These are phyloP conservation scores for Thomomys bottae DNA, from an alignment of 2,113 vertebrate species.

Conservation along the genomic window DNA sequence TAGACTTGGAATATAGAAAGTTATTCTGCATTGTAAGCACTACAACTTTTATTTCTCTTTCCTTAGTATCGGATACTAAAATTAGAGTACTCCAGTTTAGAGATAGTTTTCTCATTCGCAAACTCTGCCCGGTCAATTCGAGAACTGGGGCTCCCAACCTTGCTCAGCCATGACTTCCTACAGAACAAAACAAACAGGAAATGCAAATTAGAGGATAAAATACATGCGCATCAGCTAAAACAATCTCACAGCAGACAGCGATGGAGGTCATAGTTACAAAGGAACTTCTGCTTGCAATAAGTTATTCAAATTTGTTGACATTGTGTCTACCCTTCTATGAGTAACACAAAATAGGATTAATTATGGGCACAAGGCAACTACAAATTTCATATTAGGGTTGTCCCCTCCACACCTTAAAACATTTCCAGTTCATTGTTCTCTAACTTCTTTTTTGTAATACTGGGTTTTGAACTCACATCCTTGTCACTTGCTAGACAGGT, in stretches of 20 bases:
- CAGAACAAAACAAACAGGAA: constrained; percentile 66
- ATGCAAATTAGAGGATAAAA: constrained; percentile 20
- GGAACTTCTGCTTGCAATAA: background rate
- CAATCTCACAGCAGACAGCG: background rate
- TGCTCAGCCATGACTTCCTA: constrained; percentile 93
- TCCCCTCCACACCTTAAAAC: background rate
- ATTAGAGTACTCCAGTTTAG: constrained; percentile 89
- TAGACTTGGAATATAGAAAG: constrained; percentile 36
- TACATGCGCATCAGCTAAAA: background rate
- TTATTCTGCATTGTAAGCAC: constrained; percentile 21
- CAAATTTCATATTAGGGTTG: constrained; percentile 42
- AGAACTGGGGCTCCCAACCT: constrained; percentile 92
- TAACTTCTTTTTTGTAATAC: no score
- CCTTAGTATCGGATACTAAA: constrained; percentile 92
- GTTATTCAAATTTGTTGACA: constrained; percentile 3
- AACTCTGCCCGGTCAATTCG: constrained; percentile 90
- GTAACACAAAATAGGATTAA: constrained; percentile 40
- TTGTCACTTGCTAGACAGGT: no score
- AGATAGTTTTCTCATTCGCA: constrained; percentile 90
- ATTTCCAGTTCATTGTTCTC: background rate
- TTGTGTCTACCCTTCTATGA: constrained; percentile 16
- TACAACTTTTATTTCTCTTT: background rate
- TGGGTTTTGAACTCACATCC: no score
- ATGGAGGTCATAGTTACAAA: constrained; percentile 37
- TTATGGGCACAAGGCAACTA: constrained; percentile 29